These are phyloP conservation scores for Aurelia coerulea DNA, from an alignment of 30 jellyfish, hydroid and myxozoan genomes.

Conservation along the genomic window DNA sequence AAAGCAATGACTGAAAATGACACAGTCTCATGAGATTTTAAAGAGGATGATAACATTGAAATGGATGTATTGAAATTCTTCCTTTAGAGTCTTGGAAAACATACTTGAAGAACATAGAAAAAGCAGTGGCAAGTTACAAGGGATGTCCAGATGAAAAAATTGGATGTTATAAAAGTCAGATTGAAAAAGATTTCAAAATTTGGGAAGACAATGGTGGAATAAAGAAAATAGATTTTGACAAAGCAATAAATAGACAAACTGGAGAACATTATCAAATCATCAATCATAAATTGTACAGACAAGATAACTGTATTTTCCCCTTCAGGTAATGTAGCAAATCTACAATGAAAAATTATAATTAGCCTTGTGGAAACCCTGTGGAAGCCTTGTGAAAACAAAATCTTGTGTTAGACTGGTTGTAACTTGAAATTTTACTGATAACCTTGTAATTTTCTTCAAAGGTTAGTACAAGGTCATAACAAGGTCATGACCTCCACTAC, in stretches of 20 bases:
- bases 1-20: no score
- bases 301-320: constrained; percentile 76
- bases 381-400: no score
- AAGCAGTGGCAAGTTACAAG: constrained; percentile 59
- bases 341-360: no score
- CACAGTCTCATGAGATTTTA: no score
- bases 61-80: background rate
- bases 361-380: no score
- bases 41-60: no score
- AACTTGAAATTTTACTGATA: no score
- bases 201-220: constrained; percentile 90
- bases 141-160: constrained; percentile 71
- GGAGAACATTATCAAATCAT: constrained; percentile 94
- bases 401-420: no score
- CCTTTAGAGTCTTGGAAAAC: constrained; percentile 72
- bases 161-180: constrained; percentile 69
- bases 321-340: constrained; percentile 43
- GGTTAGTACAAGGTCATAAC: no score
- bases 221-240: constrained; percentile 57
- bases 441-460: no score
- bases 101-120: constrained; percentile 42
- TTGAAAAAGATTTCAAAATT: constrained; percentile 68
- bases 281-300: constrained; percentile 78
- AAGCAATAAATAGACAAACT: constrained; percentile 39
- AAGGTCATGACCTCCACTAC: no score